These are phyloP conservation scores for Cyphomyrus plagiostoma DNA, from an alignment of 2,113 vertebrate species.

Conservation along the genomic window DNA sequence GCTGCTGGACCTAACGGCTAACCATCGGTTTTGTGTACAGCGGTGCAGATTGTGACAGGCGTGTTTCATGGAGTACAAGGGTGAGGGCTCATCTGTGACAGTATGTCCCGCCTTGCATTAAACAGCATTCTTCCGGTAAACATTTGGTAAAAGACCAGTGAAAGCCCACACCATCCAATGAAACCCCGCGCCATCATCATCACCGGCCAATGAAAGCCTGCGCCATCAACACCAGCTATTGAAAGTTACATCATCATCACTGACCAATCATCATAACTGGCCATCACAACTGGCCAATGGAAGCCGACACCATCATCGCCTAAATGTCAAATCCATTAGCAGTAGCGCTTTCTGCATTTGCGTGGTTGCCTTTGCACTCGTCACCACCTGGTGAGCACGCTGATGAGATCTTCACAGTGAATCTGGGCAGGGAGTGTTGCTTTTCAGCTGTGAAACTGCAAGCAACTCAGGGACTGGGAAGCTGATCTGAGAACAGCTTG, in stretches of 20 bases:
- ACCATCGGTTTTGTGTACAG: not conserved
- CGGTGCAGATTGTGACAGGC: not conserved
- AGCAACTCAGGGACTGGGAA: conserved; percentile 56
- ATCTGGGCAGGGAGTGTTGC: conserved; percentile 36
- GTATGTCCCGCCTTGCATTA: not conserved
- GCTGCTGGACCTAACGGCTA: not conserved
- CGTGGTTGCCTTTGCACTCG: not conserved
- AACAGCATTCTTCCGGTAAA: not conserved
- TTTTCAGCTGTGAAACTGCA: conserved; percentile 40
- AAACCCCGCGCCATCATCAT: not conserved
- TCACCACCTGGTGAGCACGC: conserved; percentile 27
- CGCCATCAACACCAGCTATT: not conserved
- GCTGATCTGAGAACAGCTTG: conserved; percentile 55
- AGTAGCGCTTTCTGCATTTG: not conserved
- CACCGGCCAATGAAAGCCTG: not conserved
- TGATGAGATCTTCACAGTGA: conserved; percentile 33
- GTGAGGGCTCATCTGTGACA: not conserved
- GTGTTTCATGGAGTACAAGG: not conserved
- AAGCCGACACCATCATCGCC: not conserved
- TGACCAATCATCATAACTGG: too few relatives aligned
- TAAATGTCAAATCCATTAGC: not conserved
- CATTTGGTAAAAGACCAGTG: not conserved
- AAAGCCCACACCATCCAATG: not conserved
- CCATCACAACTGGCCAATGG: not conserved
- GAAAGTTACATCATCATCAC: too few relatives aligned